Conservation (phyloP, 2,797 vertebrate species). For the Crenuchus spilurus region DNA sequence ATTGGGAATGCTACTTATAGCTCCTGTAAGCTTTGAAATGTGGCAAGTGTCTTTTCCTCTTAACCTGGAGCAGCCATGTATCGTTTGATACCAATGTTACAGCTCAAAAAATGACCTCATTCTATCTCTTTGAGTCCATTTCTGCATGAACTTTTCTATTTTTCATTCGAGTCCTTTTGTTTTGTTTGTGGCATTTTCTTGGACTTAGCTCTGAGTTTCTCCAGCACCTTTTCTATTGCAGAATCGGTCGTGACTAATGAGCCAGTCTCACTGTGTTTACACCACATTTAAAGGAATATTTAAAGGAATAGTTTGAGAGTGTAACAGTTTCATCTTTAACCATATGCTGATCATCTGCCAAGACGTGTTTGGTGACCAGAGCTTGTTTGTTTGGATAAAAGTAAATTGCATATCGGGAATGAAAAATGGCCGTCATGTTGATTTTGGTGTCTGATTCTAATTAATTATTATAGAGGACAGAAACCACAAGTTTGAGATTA, state of each 20-base stretch:
- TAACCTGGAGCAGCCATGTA: not conserved
- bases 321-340: not conserved
- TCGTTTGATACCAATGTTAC: not conserved
- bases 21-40: not conserved
- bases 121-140: not conserved
- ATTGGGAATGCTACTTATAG: constrained; percentile 12
- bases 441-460: too few relatives aligned
- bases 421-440: not conserved
- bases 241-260: not conserved
- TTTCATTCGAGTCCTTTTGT: not conserved
- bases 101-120: not conserved
- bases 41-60: not conserved
- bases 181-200: not conserved
- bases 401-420: not conserved
- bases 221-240: not conserved
- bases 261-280: not conserved
- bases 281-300: not conserved
- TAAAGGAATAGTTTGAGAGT: not conserved
- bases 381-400: not conserved
- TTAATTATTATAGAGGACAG: too few relatives aligned
- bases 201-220: not conserved
- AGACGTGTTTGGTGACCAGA: not conserved
- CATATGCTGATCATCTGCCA: not conserved
- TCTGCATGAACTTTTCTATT: not conserved
- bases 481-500: too few relatives aligned